Percentiles rank a stretch among this genome's conserved stretches.
Evolutionary conservation across 2,113 vertebrate genomes (phyloP).

Genomic region (Oreotrochilus melanogaster): DNA sequence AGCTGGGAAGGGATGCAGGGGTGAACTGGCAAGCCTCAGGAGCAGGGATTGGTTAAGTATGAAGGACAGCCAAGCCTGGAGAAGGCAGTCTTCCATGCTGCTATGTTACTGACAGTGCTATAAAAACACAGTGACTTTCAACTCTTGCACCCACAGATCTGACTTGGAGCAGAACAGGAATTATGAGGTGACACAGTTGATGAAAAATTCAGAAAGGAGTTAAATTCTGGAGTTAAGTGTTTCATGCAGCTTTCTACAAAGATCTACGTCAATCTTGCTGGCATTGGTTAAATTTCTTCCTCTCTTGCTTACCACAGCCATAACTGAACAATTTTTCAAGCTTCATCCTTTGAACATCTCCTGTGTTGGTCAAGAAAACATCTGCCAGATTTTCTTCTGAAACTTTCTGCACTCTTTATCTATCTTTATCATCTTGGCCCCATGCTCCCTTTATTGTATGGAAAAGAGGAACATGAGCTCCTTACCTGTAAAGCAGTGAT

Average conservation of each 20-base stretch:
- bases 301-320: background rate
- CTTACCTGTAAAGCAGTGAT: slow-evolving; percentile 95
- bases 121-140: background rate
- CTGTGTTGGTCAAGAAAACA: background rate
- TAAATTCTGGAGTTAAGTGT: background rate
- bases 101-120: background rate
- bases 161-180: background rate
- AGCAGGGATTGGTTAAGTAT: background rate
- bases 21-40: background rate
- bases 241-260: background rate
- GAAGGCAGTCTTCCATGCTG: background rate
- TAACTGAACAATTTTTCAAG: background rate
- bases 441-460: background rate
- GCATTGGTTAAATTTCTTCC: background rate
- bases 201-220: background rate
- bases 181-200: background rate
- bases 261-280: background rate
- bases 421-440: background rate
- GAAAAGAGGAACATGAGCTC: background rate
- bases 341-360: background rate
- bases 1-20: background rate
- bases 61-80: background rate
- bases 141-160: background rate
- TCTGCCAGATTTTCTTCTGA: background rate
- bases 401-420: background rate